Conservation (phyloP, 2,113 vertebrate species). For the Halcyon malimbica region DNA sequence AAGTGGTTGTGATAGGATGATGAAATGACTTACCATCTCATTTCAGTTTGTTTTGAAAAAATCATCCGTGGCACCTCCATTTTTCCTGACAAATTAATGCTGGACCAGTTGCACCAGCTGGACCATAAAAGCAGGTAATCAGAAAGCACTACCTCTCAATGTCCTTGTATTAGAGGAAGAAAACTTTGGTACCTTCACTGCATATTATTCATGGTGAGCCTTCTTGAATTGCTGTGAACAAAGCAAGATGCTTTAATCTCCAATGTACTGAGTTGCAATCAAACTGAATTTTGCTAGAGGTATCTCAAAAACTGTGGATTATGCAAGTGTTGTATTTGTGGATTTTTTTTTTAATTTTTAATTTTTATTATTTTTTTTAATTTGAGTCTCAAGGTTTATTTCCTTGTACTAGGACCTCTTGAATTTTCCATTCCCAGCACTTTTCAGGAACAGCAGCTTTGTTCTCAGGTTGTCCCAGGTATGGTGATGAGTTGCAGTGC, state of each 20-base stretch:
- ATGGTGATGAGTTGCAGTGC: background rate
- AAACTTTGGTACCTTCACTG: background rate
- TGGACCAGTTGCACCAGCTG: background rate
- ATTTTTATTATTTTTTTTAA: background rate
- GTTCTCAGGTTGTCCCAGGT: background rate
- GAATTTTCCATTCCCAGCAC: background rate
- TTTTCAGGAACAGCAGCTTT: background rate
- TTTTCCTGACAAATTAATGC: background rate
- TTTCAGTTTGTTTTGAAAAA: background rate
- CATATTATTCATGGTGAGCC: background rate
- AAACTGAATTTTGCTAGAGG: background rate
- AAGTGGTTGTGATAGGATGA: background rate
- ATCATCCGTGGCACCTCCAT: background rate
- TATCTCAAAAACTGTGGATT: background rate
- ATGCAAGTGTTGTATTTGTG: background rate
- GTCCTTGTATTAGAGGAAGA: background rate
- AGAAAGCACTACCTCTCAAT: background rate
- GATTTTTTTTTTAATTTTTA: too few relatives aligned
- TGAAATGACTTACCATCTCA: background rate
- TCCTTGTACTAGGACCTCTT: background rate
- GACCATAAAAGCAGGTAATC: background rate
- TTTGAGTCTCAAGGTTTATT: background rate
- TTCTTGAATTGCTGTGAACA: background rate
- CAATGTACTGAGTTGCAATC: fast-evolving
- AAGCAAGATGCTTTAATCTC: background rate